Evolutionary conservation across 2,113 vertebrate genomes (phyloP).

Genomic region (Gymnorhina tibicen): DNA sequence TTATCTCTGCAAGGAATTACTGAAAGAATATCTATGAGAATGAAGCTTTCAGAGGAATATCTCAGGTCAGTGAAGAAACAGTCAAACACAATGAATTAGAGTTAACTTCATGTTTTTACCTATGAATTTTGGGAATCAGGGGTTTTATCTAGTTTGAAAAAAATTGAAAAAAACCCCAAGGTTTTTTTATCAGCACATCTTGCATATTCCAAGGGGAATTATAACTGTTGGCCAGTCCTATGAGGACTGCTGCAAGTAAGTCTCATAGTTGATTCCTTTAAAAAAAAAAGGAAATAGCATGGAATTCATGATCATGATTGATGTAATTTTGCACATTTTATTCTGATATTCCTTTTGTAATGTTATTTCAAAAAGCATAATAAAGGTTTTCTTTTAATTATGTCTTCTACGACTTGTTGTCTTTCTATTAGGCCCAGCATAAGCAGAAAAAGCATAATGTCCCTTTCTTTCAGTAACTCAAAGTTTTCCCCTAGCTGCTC

Average conservation of each 20-base stretch:
- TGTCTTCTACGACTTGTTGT: background rate
- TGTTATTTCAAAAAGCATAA: constrained; percentile 11
- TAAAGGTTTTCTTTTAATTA: constrained; percentile 16
- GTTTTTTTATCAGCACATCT: background rate
- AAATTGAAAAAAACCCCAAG: background rate
- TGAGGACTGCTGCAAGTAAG: background rate
- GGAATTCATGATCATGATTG: background rate
- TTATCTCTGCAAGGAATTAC: background rate
- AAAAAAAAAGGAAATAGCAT: background rate
- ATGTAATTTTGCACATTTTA: constrained; percentile 21
- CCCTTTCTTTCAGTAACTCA: background rate
- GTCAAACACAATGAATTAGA: background rate
- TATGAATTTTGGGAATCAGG: background rate
- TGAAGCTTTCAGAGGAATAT: background rate
- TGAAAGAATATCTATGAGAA: background rate
- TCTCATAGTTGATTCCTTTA: background rate
- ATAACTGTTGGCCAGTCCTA: background rate
- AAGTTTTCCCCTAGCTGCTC: background rate
- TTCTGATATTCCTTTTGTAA: constrained; percentile 1
- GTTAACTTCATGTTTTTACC: background rate
- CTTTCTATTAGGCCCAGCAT: background rate
- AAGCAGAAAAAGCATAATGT: background rate
- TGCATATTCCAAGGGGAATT: background rate
- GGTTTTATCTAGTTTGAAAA: background rate
- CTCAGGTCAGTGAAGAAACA: constrained; percentile 58